These are phyloP conservation scores for Drosophila meridionalis DNA, from an alignment of 2,888 invertebrate species.

Conservation along the genomic window DNA sequence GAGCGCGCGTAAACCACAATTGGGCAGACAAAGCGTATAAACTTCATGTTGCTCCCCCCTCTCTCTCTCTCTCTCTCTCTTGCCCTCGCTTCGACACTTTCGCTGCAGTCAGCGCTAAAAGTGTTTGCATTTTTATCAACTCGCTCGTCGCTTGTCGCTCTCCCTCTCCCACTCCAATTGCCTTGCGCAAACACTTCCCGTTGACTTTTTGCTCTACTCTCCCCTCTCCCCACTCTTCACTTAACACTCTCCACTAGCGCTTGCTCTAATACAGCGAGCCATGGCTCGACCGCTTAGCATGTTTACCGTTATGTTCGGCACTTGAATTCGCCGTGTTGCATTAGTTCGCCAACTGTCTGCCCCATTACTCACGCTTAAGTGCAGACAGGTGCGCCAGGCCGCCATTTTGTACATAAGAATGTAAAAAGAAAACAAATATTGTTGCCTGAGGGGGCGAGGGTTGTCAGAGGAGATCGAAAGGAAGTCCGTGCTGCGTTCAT, in stretches of 20 bases:
- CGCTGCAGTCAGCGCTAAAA: slow-evolving; percentile 53
- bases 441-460: background rate
- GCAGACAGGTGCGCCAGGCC: slow-evolving; percentile 59
- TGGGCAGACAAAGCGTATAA: slow-evolving; percentile 48
- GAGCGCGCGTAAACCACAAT: slow-evolving; percentile 58
- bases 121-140: slow-evolving; percentile 77
- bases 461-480: slow-evolving; percentile 22
- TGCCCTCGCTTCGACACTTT: slow-evolving; percentile 30
- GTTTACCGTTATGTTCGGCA: slow-evolving; percentile 76
- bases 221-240: background rate
- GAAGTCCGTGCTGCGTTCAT: slow-evolving; percentile 41
- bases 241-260: background rate
- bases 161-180: slow-evolving; percentile 9
- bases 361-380: slow-evolving; percentile 64
- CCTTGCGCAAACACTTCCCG: slow-evolving; percentile 68
- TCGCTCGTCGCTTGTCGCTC: slow-evolving; percentile 21
- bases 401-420: slow-evolving; percentile 50
- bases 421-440: slow-evolving; percentile 28
- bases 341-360: slow-evolving; percentile 59
- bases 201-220: slow-evolving; percentile 60
- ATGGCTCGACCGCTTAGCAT: slow-evolving; percentile 72
- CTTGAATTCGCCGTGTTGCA: slow-evolving; percentile 79
- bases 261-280: slow-evolving; percentile 1
- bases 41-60: background rate
- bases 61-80: too few relatives aligned